Base-by-base conservation (phyloP, 2,797 vertebrate genomes). In the Gymnoscopelus microlampas region DNA sequence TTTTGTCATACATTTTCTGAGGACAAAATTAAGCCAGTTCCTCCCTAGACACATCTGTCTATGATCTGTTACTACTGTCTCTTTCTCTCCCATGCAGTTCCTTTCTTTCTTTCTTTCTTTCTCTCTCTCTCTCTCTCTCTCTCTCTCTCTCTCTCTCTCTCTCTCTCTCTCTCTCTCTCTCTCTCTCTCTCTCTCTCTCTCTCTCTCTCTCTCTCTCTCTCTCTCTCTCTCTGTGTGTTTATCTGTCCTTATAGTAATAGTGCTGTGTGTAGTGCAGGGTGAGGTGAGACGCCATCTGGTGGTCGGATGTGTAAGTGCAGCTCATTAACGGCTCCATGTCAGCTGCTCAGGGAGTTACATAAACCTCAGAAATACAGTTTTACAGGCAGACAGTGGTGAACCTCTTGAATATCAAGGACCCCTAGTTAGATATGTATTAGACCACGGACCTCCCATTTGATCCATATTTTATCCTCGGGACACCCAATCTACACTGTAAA, bases 201-300 rank as follows among this genome's bases (percentile, higher is more conserved):
- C 19, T 19, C 19, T 19, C 19, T 19, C 19, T 19, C 19, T 19
- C 19, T 19, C 39, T 4, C 15, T 4, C 47, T 13, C 23, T 12
- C 23, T 4, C 26, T 29, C 26, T 29, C n/a, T 39, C 64, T 50
- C 35, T 5, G 61, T 13, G 19, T 19, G 19, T 19, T 19, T 51
- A 82, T 67, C 68, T 66, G 66, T 15, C 32, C 70, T 3, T 58
- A 48, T 53, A 60, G 74, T 10, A 75, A 88, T 79, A 59, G 84
- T 32, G 2, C 29, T 4, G 32, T 35, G 14, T 55, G n/a, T 55
- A 55, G 53, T 26, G 15, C 15, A 32, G 54, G 3, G 19, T 39
- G 56, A 53, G 32, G 19, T 49, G 77, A 90, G 88, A 89, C 86
- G 83, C 91, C 89, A 90, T 84, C 92, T 93, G 89, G 85, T 92